phyloP scores from a whole-genome alignment of 2,113 vertebrate genomes.

The Anolis sagrei region DNA sequence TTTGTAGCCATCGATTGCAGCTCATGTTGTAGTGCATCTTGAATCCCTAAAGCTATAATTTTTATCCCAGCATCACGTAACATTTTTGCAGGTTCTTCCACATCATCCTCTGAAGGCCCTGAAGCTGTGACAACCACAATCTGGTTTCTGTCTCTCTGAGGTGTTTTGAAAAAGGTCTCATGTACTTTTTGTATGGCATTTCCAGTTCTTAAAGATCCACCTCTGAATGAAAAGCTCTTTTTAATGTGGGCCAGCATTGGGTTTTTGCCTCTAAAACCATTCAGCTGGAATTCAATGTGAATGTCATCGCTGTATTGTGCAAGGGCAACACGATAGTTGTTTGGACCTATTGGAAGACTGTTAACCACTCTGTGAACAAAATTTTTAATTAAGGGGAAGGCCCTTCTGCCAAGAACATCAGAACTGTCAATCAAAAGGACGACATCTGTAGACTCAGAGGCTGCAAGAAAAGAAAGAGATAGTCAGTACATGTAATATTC shows the following conservation, averaged over 20 bases:
- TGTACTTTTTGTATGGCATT: constrained; percentile 47
- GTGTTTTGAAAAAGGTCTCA: constrained; percentile 40
- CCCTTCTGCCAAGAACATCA: constrained; percentile 37
- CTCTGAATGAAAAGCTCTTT: constrained; percentile 36
- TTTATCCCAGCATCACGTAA: constrained; percentile 49
- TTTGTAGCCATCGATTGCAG: constrained; percentile 35
- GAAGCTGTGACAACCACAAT: constrained; percentile 56
- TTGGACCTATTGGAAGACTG: constrained; percentile 44
- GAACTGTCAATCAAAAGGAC: constrained; percentile 64
- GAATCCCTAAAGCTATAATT: constrained; percentile 54
- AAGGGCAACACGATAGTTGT: constrained; percentile 57
- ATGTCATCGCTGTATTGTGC: constrained; percentile 53
- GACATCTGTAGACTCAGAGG: constrained; percentile 57
- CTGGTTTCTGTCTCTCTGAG: constrained; percentile 44
- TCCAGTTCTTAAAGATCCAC: constrained; percentile 43
- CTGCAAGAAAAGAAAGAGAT: constrained; percentile 39
- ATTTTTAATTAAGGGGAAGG: constrained; percentile 42
- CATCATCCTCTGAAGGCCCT: constrained; percentile 50
- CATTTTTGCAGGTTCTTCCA: constrained; percentile 28
- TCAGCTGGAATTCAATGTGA: constrained; percentile 45
- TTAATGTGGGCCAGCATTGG: constrained; percentile 49
- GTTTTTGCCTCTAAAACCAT: constrained; percentile 31
- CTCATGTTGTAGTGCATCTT: constrained; percentile 6
- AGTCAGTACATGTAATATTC: not conserved
- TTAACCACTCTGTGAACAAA: constrained; percentile 45